Evolutionary conservation across 2,888 invertebrate genomes (phyloP).

Genomic region (Apotomis betuletana): DNA sequence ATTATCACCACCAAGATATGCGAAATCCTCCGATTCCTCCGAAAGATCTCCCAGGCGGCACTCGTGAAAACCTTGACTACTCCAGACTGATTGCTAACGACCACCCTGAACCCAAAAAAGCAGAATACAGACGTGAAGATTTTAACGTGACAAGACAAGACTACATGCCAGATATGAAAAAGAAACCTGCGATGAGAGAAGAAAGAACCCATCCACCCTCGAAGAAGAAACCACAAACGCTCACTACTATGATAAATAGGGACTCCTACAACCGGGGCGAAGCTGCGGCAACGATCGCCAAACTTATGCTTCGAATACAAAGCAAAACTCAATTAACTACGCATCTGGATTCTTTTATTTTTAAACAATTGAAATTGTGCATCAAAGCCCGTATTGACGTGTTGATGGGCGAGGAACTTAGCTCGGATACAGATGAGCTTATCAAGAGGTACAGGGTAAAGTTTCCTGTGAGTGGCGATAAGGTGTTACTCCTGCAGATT

Average conservation of each 20-base stretch:
- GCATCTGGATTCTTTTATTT: not conserved
- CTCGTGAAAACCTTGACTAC: not conserved
- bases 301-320: slow-evolving; percentile 12
- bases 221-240: not conserved
- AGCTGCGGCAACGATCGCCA: slow-evolving; percentile 38
- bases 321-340: not conserved
- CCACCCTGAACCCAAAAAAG: slow-evolving; percentile 19
- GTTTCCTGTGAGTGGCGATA: slow-evolving; percentile 29
- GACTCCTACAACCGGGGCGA: slow-evolving; percentile 42
- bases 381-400: slow-evolving; percentile 49
- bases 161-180: not conserved
- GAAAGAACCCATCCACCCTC: slow-evolving; percentile 1
- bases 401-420: slow-evolving; percentile 43
- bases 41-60: not conserved
- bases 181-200: not conserved
- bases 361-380: slow-evolving; percentile 44
- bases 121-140: not conserved
- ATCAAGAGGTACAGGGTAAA: slow-evolving; percentile 43
- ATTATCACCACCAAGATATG: slow-evolving; percentile 4
- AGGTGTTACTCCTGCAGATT: slow-evolving; percentile 23
- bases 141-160: not conserved
- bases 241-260: slow-evolving; percentile 25
- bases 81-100: slow-evolving; percentile 10
- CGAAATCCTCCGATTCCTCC: not conserved
- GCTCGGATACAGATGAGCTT: slow-evolving; percentile 31